Percentiles rank a stretch among this genome's conserved stretches.
Conservation (phyloP, 2,888 invertebrate genomes). For the Apodemia mormo region DNA sequence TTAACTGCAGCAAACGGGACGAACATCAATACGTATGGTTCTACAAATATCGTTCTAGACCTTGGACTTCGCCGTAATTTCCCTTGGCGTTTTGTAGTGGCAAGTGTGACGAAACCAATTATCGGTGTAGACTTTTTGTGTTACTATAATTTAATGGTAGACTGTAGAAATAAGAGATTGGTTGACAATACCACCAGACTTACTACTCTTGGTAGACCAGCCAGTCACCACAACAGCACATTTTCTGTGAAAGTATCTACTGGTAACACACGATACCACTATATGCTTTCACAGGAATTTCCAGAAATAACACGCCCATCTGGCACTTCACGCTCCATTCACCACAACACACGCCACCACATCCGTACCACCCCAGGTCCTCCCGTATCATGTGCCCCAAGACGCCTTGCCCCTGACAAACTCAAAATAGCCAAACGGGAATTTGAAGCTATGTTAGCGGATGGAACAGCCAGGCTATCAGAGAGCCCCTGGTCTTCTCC, state of each 20-base stretch:
- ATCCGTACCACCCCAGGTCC: neutral
- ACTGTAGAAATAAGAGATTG: slow-evolving; percentile 38
- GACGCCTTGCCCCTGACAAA: too few species aligned
- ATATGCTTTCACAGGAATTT: slow-evolving; percentile 29
- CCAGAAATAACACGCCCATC: slow-evolving; percentile 31
- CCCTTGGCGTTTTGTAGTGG: slow-evolving; percentile 42
- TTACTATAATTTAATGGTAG: slow-evolving; percentile 43
- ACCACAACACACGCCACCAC: slow-evolving; percentile 25
- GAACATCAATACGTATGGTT: too few species aligned
- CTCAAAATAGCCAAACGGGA: neutral
- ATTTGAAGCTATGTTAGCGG: slow-evolving; percentile 34
- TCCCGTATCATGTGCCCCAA: neutral
- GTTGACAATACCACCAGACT: slow-evolving; percentile 29
- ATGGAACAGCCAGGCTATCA: slow-evolving; percentile 31
- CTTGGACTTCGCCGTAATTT: slow-evolving; percentile 5
- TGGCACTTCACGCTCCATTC: slow-evolving; percentile 19
- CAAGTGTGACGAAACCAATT: slow-evolving; percentile 46
- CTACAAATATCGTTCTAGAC: too few species aligned
- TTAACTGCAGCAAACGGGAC: too few species aligned
- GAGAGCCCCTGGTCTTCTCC: slow-evolving; percentile 44
- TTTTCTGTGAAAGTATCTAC: neutral
- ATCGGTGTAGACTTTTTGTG: slow-evolving; percentile 47
- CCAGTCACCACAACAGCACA: neutral
- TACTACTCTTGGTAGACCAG: neutral
- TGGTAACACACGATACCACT: slow-evolving; percentile 26